These are phyloP conservation scores for Ceratina japonica DNA, from an alignment of 1,140 invertebrate genomes.

Conservation along the genomic window DNA sequence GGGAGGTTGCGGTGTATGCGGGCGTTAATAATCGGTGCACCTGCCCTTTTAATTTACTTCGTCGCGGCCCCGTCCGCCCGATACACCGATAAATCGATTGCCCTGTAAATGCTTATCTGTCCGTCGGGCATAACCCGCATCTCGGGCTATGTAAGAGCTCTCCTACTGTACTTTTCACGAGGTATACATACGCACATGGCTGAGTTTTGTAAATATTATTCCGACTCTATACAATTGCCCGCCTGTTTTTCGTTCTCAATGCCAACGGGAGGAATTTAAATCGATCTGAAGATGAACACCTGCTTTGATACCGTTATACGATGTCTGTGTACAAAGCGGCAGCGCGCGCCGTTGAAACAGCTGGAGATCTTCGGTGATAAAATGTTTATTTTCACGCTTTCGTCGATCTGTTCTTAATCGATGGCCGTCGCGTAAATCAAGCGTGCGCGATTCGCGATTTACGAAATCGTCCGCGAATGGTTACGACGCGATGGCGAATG, in stretches of 20 bases:
- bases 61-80: slow-evolving; percentile 23
- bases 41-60: slow-evolving; percentile 67
- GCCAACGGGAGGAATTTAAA: too few species aligned
- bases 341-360: not conserved
- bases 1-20: slow-evolving; percentile 23
- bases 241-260: too few species aligned
- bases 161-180: too few species aligned
- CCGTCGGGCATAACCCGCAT: slow-evolving; percentile 56
- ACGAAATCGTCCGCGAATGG: slow-evolving; percentile 37
- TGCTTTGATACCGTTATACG: slow-evolving; percentile 7
- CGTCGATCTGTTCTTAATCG: slow-evolving; percentile 42
- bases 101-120: slow-evolving; percentile 65
- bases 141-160: not conserved
- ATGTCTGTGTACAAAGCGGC: not conserved
- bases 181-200: too few species aligned
- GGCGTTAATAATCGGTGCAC: slow-evolving; percentile 61
- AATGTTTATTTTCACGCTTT: slow-evolving; percentile 55
- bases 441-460: slow-evolving; percentile 26
- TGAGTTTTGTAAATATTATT: too few species aligned
- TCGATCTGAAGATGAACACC: not conserved
- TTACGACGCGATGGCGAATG: slow-evolving; percentile 13
- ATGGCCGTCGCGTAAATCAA: slow-evolving; percentile 40
- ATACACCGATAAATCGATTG: slow-evolving; percentile 61
- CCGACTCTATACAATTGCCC: too few species aligned
- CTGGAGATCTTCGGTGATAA: slow-evolving; percentile 25